Percentiles rank a stretch among this genome's conserved stretches.
These are phyloP conservation scores for Deilephila elpenor DNA, from an alignment of 2,888 invertebrate species.

Conservation along the genomic window DNA sequence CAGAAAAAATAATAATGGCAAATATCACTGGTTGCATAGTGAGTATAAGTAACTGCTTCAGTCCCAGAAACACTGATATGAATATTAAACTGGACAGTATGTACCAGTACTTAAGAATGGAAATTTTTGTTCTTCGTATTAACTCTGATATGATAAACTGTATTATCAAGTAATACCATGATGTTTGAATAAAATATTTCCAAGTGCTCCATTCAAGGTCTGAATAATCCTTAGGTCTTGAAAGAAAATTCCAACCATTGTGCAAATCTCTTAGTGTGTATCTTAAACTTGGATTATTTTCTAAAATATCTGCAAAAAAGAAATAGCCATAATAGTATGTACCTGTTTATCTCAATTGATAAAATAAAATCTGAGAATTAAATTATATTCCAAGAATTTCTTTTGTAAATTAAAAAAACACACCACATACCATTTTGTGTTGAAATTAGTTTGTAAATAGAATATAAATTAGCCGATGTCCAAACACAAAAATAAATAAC, in stretches of 20 bases:
- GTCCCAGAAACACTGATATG: conserved; percentile 75
- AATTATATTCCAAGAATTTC: background rate
- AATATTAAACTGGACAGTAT: conserved; percentile 78
- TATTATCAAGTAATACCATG: conserved; percentile 83
- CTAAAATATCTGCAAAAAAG: conserved; percentile 64
- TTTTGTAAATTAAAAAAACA: no score
- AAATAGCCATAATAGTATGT: background rate
- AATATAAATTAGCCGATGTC: conserved; percentile 82
- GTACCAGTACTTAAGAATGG: conserved; percentile 82
- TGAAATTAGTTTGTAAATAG: conserved; percentile 81
- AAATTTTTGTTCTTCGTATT: conserved; percentile 59
- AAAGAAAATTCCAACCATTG: conserved; percentile 83
- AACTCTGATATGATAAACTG: conserved; percentile 84
- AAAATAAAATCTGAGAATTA: conserved; percentile 27
- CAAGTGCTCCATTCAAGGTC: conserved; percentile 90
- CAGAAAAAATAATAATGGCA: conserved; percentile 68
- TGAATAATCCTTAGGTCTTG: conserved; percentile 86
- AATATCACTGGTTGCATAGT: conserved; percentile 84
- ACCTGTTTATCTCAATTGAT: background rate
- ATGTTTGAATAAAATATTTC: conserved; percentile 79
- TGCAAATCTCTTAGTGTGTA: conserved; percentile 76
- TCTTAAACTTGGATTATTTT: conserved; percentile 49
- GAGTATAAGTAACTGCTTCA: conserved; percentile 77
- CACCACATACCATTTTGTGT: conserved; percentile 77
- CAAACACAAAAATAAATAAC: conserved; percentile 80